Evolutionary conservation across 2,888 invertebrate genomes (phyloP), one percentile per base, ranked within the genome.

Genomic region (Hedya salicella): DNA sequence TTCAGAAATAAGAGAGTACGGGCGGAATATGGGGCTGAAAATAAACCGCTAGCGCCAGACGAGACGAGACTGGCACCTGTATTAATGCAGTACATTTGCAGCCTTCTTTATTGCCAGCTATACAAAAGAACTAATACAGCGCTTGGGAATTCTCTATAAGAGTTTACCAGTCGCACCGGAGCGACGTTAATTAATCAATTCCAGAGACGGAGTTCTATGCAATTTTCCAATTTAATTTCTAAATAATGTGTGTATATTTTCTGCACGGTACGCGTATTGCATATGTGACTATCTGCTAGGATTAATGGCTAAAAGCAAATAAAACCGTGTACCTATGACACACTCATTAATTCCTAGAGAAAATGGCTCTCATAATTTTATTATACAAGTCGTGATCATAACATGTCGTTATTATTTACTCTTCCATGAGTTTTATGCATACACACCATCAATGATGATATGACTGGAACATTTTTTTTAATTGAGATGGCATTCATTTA

Each of bases 21-120:
- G 30, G 53, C 40, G 49, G 19, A 39, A 61, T 40, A 74, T 81
- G 77, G 81, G 77, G 78, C 81, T 60, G 59, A 86, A 89, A 90
- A 90, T 87, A 89, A 87, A 88, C 78, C 81, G 80, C 77, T 73
- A 80, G 74, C 76, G 78, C 72, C 75, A 75, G 70, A 75, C 74
- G 75, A 73, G 73, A 72, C 80, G 75, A 73, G 73, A 72, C 80
- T 79, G 79, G 76, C 82, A 82, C 85, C 86, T 86, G 83, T 83
- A 87, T 89, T 87, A 88, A 88, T 86, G 87, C 88, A 85, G 88
- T 87, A 84, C 87, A 88, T 88, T 90, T 89, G 77, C 85, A 84
- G 82, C 78, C 86, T 80, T 83, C 89, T 88, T 89, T 89, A 89
- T 88, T 88, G 89, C 88, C 81, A 77, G 81, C 77, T 78, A 88